Evolutionary conservation across 2,888 invertebrate species (phyloP).

Genomic region (Platynereis dumerilii): DNA sequence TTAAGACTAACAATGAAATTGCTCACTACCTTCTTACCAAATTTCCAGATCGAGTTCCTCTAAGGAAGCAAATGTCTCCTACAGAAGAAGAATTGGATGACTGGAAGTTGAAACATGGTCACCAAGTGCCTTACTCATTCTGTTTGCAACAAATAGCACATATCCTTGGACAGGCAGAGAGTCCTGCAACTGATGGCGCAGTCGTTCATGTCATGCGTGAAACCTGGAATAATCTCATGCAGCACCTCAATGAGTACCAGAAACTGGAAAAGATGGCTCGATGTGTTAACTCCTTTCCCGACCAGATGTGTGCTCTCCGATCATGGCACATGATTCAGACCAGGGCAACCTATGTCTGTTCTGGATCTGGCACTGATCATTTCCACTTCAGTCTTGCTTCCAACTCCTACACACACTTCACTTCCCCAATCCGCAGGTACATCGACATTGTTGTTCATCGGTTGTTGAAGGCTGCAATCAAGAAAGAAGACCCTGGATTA

Average conservation of each 20-base stretch:
- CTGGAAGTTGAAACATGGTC: slow-evolving; percentile 7
- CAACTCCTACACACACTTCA: slow-evolving; percentile 90
- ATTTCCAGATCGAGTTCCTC: neutral
- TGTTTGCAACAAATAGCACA: neutral
- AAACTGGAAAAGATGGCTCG: neutral
- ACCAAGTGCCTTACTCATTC: slow-evolving; percentile 5
- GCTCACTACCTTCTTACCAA: neutral
- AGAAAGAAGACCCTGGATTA: neutral
- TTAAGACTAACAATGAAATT: slow-evolving; percentile 15
- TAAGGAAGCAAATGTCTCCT: slow-evolving; percentile 9
- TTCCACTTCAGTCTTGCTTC: slow-evolving; percentile 84
- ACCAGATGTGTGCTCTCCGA: neutral
- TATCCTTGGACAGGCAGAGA: neutral
- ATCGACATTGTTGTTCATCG: slow-evolving; percentile 88
- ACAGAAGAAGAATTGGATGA: neutral
- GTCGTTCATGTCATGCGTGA: neutral
- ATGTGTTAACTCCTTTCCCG: neutral
- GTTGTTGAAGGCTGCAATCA: slow-evolving; percentile 68
- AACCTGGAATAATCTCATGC: neutral
- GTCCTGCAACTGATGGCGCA: neutral
- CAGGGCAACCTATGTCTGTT: slow-evolving; percentile 57
- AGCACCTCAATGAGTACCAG: neutral
- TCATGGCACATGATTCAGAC: slow-evolving; percentile 20
- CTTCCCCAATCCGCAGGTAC: slow-evolving; percentile 85
- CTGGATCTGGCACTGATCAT: slow-evolving; percentile 38